Conservation (phyloP, 2,113 vertebrate species). For the Kobus ellipsiprymnus region DNA sequence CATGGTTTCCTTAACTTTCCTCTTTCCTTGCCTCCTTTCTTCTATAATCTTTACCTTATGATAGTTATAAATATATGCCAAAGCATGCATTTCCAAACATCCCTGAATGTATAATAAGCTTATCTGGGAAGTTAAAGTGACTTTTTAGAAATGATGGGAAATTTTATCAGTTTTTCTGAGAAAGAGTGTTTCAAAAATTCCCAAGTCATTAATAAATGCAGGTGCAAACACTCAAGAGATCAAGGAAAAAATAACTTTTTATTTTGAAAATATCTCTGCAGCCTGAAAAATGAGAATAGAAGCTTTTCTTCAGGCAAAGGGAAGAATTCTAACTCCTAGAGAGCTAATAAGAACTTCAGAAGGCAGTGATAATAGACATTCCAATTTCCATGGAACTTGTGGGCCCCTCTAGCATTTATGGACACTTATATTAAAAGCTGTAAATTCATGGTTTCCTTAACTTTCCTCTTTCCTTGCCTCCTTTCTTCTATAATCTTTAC, state of each 20-base stretch:
- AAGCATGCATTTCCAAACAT: neutral
- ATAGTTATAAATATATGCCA: neutral
- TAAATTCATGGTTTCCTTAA: neutral
- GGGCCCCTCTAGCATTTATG: neutral
- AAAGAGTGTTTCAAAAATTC: conserved; percentile 1
- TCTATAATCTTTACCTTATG: neutral
- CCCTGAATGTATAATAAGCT: too few relatives aligned
- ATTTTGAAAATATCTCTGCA: conserved; percentile 11
- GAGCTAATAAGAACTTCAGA: neutral
- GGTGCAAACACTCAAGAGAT: neutral
- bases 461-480: neutral
- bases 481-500: neutral
- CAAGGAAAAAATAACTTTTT: neutral
- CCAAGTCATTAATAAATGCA: neutral
- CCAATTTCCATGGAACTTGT: neutral
- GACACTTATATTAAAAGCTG: neutral
- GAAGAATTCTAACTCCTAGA: neutral
- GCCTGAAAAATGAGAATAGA: neutral
- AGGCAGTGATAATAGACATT: neutral
- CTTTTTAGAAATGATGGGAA: neutral
- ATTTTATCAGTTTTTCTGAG: neutral
- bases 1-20: neutral
- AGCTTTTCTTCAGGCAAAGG: neutral
- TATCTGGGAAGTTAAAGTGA: neutral
- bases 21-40: neutral